Base-by-base conservation (phyloP, 2,113 vertebrate species). In the Xyrauchen texanus region DNA sequence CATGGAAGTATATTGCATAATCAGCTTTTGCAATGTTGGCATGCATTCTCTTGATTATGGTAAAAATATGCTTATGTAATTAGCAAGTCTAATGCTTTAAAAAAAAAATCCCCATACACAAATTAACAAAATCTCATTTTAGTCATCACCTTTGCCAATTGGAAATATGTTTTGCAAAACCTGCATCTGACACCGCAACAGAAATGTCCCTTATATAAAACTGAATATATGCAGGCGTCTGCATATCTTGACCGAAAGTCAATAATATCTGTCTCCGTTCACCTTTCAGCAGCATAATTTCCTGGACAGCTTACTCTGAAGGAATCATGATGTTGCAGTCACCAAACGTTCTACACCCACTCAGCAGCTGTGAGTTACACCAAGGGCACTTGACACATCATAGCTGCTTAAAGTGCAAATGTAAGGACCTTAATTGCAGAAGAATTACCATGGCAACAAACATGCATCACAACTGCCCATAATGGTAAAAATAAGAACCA, bases 331-430 rank as follows among this genome's bases (percentile, higher is more conserved):
- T 81, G 72, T 21, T 68, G 42, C 47, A 58, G 21, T 47, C 51
- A 65, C 60, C 4, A 15, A 58, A 15, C 57, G 13, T 58, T 57
- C 58, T 62, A 47, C 67, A 70, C 66, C 66, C 73, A 81, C 80
- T 64, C 80, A 60, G 13, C 78, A 69, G 72, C 66, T 70, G 57
- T 34, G 21, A 68, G 57, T 45, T 9, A 76, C 21, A 58, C 34
- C 13, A 76, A 66, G 58, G 47, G 15, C 66, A 76, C 72, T 76
- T 69, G 66, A 81, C 76, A 58, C 73, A 71, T n/a, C 67, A 65
- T 34, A 1, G 34, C 15, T 68, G 42, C 53, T 77, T 55, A 68
- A 68, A 68, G 55, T 16, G 44, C 47, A 55, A 44, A 55, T 53
- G 55, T 21, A 57, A 64, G 47, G 61, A 8, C 64, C 64, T 52